Percentiles rank a stretch among this genome's conserved stretches.
These are phyloP conservation scores for Dinoponera quadriceps DNA, from an alignment of 1,140 invertebrate genomes.

Conservation along the genomic window DNA sequence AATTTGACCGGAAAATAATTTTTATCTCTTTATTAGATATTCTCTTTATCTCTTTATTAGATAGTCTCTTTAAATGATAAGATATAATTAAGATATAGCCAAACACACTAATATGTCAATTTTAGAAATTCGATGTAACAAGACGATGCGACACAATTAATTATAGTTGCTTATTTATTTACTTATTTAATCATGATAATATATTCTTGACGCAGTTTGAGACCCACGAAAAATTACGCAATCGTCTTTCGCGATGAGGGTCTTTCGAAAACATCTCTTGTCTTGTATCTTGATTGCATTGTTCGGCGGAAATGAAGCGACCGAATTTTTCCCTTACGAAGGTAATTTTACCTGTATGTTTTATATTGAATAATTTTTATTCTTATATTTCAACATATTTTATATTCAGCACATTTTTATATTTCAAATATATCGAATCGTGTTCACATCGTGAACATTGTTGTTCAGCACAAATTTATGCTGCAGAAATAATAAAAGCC, in stretches of 20 bases:
- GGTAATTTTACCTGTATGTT: conserved; percentile 15
- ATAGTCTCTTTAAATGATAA: too few relatives aligned
- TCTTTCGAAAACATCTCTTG: conserved; percentile 1
- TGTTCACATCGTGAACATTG: background rate
- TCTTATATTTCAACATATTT: background rate
- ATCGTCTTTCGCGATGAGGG: conserved; percentile 18
- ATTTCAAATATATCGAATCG: background rate
- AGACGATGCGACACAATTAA: background rate
- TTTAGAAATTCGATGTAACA: background rate
- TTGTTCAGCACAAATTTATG: background rate
- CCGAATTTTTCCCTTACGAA: background rate
- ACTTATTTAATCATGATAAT: background rate
- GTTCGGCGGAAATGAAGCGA: background rate
- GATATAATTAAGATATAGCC: too few relatives aligned
- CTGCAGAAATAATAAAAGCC: background rate
- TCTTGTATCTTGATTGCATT: background rate
- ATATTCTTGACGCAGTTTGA: background rate
- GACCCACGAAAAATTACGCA: background rate
- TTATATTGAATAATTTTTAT: background rate
- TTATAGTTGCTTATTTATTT: background rate
- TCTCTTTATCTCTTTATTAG: too few relatives aligned
- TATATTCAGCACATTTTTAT: too few relatives aligned
- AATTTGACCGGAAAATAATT: too few relatives aligned
- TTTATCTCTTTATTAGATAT: too few relatives aligned
- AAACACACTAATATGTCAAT: too few relatives aligned